Conservation (phyloP, 2,797 vertebrate genomes). For the Syngnathus rostellatus region DNA sequence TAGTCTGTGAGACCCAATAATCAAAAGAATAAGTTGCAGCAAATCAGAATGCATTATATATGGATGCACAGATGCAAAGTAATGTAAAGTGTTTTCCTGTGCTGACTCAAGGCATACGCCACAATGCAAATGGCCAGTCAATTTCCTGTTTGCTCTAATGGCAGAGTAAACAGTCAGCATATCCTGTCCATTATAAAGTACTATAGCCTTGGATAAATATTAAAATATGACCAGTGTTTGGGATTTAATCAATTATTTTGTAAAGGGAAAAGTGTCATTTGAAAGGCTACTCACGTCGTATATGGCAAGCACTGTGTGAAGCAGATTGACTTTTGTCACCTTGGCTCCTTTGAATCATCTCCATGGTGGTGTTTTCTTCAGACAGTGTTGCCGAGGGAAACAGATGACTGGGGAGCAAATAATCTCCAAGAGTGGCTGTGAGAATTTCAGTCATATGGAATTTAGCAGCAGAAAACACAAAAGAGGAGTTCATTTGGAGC, state of each 20-base stretch:
- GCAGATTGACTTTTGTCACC: background rate
- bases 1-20: background rate
- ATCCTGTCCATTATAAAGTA: slow-evolving; percentile 2
- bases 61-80: slow-evolving; percentile 1
- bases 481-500: slow-evolving; percentile 1
- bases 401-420: background rate
- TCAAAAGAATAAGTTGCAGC: background rate
- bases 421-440: background rate
- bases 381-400: background rate
- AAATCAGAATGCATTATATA: background rate
- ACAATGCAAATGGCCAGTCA: background rate
- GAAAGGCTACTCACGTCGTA: background rate
- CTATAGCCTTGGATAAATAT: background rate
- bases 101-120: background rate
- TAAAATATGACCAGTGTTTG: background rate
- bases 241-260: background rate
- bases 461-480: background rate
- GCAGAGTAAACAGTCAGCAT: background rate
- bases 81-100: slow-evolving; percentile 1
- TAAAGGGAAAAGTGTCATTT: background rate
- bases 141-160: background rate
- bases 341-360: background rate
- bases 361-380: background rate
- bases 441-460: background rate
- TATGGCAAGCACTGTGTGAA: background rate